These are phyloP conservation scores for Trogon melanurus DNA, from an alignment of 2,113 vertebrate species.

Conservation along the genomic window DNA sequence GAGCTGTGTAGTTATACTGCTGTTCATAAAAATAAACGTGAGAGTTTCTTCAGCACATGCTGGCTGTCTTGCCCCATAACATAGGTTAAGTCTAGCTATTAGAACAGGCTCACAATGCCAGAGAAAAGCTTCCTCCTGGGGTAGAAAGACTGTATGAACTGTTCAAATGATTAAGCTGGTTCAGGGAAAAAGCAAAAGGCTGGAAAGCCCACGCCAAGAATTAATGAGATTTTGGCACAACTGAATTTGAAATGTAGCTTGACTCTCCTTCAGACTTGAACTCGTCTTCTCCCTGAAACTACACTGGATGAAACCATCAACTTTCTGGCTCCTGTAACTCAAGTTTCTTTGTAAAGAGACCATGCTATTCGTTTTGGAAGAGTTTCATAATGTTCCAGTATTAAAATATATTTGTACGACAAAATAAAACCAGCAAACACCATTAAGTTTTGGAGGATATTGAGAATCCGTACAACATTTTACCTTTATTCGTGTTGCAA, in stretches of 20 bases:
- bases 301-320: not conserved
- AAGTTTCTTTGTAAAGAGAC: not conserved
- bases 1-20: not conserved
- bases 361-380: not conserved
- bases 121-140: not conserved
- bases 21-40: not conserved
- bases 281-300: not conserved
- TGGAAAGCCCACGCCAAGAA: conserved; percentile 27
- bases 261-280: not conserved
- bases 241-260: not conserved
- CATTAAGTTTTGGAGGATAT: not conserved
- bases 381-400: not conserved
- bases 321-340: not conserved
- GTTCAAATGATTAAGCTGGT: not conserved
- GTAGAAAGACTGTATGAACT: not conserved
- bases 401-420: not conserved
- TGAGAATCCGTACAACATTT: not conserved
- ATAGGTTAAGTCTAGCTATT: conserved; percentile 6
- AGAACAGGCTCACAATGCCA: not conserved
- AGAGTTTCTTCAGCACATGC: not conserved
- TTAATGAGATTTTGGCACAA: conserved; percentile 43
- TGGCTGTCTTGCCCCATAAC: not conserved
- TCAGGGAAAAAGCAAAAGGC: conserved; percentile 3
- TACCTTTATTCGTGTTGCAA: conserved; percentile 90
- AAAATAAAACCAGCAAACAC: not conserved